These are phyloP conservation scores for Helicoverpa assulta DNA, from an alignment of 2,888 invertebrate genomes.

Conservation along the genomic window DNA sequence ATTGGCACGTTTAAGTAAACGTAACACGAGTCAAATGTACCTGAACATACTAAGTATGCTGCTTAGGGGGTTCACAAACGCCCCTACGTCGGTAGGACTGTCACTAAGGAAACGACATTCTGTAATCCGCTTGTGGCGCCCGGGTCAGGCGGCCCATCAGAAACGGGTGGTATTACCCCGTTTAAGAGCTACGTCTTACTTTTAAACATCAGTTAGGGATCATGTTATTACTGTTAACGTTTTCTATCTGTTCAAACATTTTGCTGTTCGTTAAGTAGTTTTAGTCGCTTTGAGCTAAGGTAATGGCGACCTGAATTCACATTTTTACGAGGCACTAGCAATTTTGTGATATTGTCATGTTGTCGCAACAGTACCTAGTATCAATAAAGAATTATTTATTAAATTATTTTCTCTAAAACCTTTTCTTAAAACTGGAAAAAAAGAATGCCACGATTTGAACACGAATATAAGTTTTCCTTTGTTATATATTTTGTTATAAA, in stretches of 20 bases:
- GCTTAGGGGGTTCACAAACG: conserved; percentile 69
- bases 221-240: conserved; percentile 21
- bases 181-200: conserved; percentile 41
- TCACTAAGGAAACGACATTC: conserved; percentile 59
- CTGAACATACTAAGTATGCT: conserved; percentile 57
- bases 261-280: conserved; percentile 6
- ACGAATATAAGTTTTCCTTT: too few species aligned
- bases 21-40: conserved; percentile 53
- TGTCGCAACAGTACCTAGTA: too few species aligned
- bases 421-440: too few species aligned
- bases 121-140: conserved; percentile 76
- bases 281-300: conserved; percentile 4
- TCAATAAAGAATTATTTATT: too few species aligned
- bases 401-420: too few species aligned
- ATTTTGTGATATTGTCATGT: conserved; percentile 2
- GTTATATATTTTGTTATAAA: too few species aligned
- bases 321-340: neutral
- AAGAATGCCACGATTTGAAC: too few species aligned
- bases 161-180: conserved; percentile 53
- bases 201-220: conserved; percentile 42
- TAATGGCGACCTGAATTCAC: too few species aligned
- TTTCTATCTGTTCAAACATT: conserved; percentile 15
- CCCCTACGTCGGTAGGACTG: conserved; percentile 45
- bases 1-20: conserved; percentile 49
- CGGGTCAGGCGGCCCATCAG: conserved; percentile 66